These are phyloP conservation scores for Apistogramma diplotaenia DNA, from an alignment of 2,113 vertebrate genomes.

Conservation along the genomic window DNA sequence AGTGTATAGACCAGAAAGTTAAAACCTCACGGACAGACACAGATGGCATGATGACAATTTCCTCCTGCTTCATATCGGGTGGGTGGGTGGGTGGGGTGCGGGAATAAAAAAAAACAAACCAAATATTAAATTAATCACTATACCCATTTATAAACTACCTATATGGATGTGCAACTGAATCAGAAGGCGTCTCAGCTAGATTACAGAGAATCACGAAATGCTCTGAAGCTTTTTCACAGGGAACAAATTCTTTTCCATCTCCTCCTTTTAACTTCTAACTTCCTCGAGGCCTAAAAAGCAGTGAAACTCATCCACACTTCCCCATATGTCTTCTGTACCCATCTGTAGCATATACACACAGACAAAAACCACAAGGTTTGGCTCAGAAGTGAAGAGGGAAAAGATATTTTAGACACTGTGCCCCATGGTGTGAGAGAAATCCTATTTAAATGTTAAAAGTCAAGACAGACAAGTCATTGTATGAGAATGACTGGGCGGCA, in stretches of 20 bases:
- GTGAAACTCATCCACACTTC: not conserved
- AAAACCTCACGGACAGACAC: too few relatives aligned
- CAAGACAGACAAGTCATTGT: not conserved
- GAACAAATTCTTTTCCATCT: not conserved
- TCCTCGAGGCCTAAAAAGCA: not conserved
- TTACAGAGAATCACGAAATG: not conserved
- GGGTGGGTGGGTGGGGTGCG: too few relatives aligned
- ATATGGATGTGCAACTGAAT: not conserved
- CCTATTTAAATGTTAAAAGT: slow-evolving; percentile 11
- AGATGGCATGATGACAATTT: too few relatives aligned
- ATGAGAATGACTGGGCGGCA: not conserved
- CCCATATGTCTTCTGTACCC: not conserved
- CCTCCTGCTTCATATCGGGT: too few relatives aligned
- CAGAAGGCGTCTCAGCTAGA: not conserved
- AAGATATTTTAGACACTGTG: not conserved
- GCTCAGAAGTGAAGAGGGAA: not conserved
- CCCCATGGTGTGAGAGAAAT: slow-evolving; percentile 4
- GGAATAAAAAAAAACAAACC: not conserved
- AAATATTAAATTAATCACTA: not conserved
- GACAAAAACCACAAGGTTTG: not conserved
- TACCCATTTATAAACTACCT: not conserved
- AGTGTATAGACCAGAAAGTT: too few relatives aligned
- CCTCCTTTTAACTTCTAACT: not conserved
- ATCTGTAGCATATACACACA: not conserved
- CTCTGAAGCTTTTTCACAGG: not conserved